Base-by-base conservation (phyloP, 2,888 invertebrate genomes). In the Leptinotarsa juncta region DNA sequence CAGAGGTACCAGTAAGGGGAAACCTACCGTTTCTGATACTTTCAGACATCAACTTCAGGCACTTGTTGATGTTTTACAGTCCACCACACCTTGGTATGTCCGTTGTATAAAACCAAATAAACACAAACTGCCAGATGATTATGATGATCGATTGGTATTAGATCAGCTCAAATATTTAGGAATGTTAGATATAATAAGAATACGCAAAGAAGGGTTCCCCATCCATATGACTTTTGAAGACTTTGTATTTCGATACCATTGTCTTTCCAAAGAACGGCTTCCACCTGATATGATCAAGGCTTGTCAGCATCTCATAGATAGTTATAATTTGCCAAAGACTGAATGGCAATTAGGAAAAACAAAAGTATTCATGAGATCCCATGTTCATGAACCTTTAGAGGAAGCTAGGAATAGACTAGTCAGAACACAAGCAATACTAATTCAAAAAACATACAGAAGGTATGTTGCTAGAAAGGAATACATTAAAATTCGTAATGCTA, bases 31-130 rank as follows among this genome's bases (percentile, higher is more conserved):
- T 4, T 95, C 95, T 76, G 97, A 97, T 86, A 95, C 95, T 0
- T 97, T 97, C 86, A 90, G 97, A 42, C 93, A 95, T 73, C 97
- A 97, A 84, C 88, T 97, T 70, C 96, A 96, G 87, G 94, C 96
- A 0, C 90, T 97, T 1, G 96, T 97, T 0, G 97, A 97, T 83
- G 96, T 97, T 83, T 89, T 97, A 3, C 96, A 97, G 87, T 94
- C 92, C 32, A 96, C 97, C 1, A 96, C 95, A 73, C 96, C 96
- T 2, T 97, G 96, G 97, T 95, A 97, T 87, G 96, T 96, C 51
- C 91, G 97, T 65, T 97, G 97, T 86, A 97, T 97, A 83, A 97
- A 97, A 84, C 97, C 97, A 0, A 97, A 97, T 87, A 92, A 94
- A 87, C 91, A 94, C 82, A 97, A 97, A 87, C 90, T 92, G 71